Percentiles rank a stretch among this genome's conserved stretches.
Evolutionary conservation across 1,140 invertebrate species (phyloP).

Genomic region (Cotesia vestalis): DNA sequence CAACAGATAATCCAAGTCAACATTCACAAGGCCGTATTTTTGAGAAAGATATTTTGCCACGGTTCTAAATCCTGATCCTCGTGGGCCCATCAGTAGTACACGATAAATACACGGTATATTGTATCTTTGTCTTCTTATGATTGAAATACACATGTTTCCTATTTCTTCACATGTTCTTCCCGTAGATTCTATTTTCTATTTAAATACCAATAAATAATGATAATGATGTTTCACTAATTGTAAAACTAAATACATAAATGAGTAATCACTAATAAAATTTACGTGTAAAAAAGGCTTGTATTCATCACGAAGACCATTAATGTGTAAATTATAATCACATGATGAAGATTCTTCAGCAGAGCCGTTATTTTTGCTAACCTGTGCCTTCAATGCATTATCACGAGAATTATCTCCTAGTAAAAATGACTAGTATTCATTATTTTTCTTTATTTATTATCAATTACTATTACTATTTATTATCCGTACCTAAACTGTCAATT

Average conservation of each 20-base stretch:
- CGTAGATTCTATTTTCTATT: slow-evolving; percentile 47
- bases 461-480: slow-evolving; percentile 3
- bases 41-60: slow-evolving; percentile 50
- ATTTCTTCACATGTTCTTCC: slow-evolving; percentile 48
- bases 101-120: slow-evolving; percentile 51
- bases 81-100: slow-evolving; percentile 52
- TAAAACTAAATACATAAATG: too few relatives aligned
- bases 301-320: too few relatives aligned
- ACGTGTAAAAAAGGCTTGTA: too few relatives aligned
- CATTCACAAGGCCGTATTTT: slow-evolving; percentile 55
- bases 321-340: too few relatives aligned
- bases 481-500: slow-evolving; percentile 37
- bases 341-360: too few relatives aligned
- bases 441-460: slow-evolving; percentile 6
- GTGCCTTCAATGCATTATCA: too few relatives aligned
- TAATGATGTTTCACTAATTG: neutral
- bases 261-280: slow-evolving; percentile 17
- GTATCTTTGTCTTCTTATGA: slow-evolving; percentile 44
- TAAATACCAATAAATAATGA: slow-evolving; percentile 28
- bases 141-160: slow-evolving; percentile 43
- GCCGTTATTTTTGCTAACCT: neutral
- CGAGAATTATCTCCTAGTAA: too few relatives aligned
- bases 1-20: slow-evolving; percentile 68
- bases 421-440: neutral
- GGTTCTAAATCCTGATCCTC: slow-evolving; percentile 46